A percentile compares a stretch with the other conserved stretches of the same genome.
Conservation (phyloP, 1,140 invertebrate genomes). For the Magallana angulata region DNA sequence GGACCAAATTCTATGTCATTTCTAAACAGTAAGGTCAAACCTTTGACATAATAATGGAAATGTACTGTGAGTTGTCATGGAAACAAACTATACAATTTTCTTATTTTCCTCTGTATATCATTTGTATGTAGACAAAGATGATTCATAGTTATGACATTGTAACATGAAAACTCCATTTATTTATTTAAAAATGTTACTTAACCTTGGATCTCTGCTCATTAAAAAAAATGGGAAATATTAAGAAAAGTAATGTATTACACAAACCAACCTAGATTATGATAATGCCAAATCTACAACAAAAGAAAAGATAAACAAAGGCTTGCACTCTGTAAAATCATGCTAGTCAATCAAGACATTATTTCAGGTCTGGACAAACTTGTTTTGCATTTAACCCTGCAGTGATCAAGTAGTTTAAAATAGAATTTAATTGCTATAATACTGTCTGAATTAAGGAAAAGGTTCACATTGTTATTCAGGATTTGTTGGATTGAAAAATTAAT, state of each 20-base stretch:
- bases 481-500: slow-evolving; percentile 2
- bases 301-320: no score
- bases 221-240: background rate
- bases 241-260: no score
- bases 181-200: slow-evolving; percentile 1
- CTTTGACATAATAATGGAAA: background rate
- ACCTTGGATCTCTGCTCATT: slow-evolving; percentile 8
- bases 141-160: slow-evolving; percentile 11
- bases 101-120: background rate
- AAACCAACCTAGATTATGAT: no score
- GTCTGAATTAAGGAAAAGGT: background rate
- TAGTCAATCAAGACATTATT: no score
- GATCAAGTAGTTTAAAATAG: slow-evolving; percentile 1
- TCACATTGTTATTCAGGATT: background rate
- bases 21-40: no score
- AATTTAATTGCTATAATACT: background rate
- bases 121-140: background rate
- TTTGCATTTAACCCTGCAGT: background rate
- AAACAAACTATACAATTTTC: background rate
- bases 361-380: no score
- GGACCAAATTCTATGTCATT: no score
- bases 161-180: slow-evolving; percentile 36
- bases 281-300: no score
- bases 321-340: no score
- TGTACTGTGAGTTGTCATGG: background rate